Percentiles rank a stretch among this genome's conserved stretches.
These are phyloP conservation scores for Aphelinus certus DNA, from an alignment of 1,140 invertebrate genomes.

Conservation along the genomic window DNA sequence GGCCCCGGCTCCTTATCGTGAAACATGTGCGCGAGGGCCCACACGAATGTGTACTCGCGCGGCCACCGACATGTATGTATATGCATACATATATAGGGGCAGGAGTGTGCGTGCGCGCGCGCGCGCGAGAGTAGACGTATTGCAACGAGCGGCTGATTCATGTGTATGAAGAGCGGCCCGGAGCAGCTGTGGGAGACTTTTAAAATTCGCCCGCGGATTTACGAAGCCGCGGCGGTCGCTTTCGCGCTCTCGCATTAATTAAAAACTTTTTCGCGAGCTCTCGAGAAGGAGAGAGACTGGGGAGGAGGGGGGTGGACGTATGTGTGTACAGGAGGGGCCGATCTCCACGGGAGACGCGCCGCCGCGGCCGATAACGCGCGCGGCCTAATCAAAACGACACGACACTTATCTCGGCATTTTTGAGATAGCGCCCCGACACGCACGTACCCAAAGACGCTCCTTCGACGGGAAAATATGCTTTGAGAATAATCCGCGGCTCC, in stretches of 20 bases:
- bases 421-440: conserved; percentile 21
- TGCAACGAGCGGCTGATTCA: background rate
- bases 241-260: conserved; percentile 24
- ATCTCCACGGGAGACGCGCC: too few species aligned
- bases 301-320: background rate
- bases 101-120: background rate
- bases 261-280: conserved; percentile 6
- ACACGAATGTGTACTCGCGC: too few species aligned
- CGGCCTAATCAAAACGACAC: conserved; percentile 32
- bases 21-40: too few species aligned
- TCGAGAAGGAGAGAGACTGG: background rate
- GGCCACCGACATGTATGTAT: too few species aligned
- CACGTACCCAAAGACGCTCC: background rate
- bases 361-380: background rate
- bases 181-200: background rate
- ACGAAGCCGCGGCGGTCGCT: background rate
- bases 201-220: conserved; percentile 22
- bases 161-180: background rate
- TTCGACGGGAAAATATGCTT: too few species aligned
- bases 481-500: too few species aligned
- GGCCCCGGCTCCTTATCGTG: too few species aligned
- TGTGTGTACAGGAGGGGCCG: background rate
- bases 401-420: conserved; percentile 31
- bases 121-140: background rate
- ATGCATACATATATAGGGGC: too few species aligned